A percentile compares a stretch with the other conserved stretches of the same genome.
These are phyloP conservation scores for Phrynosoma platyrhinos DNA, from an alignment of 2,113 vertebrate genomes.

Conservation along the genomic window DNA sequence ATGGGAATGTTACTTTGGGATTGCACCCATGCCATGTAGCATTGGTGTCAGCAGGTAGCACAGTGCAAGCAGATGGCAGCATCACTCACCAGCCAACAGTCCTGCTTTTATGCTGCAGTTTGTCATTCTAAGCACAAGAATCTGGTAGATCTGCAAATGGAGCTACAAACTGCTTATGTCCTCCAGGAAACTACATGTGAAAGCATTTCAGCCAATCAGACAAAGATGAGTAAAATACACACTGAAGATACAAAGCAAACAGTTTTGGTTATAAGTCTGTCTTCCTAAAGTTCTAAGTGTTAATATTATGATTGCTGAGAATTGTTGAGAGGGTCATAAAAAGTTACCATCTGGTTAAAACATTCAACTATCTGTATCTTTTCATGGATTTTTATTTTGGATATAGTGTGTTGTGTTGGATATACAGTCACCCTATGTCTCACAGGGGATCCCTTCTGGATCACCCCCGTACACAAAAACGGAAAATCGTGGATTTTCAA, in stretches of 20 bases:
- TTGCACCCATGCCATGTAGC: background rate
- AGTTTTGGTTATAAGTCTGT: background rate
- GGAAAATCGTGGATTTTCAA: too few relatives aligned
- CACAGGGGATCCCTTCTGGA: too few relatives aligned
- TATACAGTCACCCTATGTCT: too few relatives aligned
- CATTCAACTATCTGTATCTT: background rate
- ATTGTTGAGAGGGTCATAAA: background rate
- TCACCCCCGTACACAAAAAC: too few relatives aligned
- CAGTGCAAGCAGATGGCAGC: background rate
- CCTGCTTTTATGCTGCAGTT: constrained; percentile 24
- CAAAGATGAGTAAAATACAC: background rate
- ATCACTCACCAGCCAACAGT: constrained; percentile 18
- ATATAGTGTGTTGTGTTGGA: background rate
- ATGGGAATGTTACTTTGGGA: background rate
- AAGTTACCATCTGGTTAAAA: background rate
- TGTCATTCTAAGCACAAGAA: background rate
- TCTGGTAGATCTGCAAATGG: background rate
- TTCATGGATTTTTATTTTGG: background rate
- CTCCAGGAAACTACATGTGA: background rate
- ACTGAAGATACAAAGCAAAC: background rate
- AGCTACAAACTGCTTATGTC: constrained; percentile 33
- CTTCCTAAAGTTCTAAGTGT: background rate
- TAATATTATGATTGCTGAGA: background rate
- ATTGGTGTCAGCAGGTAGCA: background rate
- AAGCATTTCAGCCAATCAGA: background rate